Base-by-base conservation (phyloP, 2,113 vertebrate species). In the Apodemus sylvaticus region DNA sequence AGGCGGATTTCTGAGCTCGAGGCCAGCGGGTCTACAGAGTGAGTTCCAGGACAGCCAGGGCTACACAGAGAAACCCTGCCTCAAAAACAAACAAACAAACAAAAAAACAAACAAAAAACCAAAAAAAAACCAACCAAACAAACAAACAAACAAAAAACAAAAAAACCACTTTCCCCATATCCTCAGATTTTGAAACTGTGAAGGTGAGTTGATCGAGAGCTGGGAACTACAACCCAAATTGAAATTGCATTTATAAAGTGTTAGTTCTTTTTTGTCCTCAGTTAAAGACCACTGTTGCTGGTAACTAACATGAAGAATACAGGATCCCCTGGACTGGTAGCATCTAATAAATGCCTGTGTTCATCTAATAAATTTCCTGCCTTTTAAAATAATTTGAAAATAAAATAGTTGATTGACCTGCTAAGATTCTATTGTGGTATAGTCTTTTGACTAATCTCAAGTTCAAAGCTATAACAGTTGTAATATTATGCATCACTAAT, bases 151-250 rank as follows among this genome's bases (percentile, higher is more conserved):
- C n/a, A n/a, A n/a, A n/a, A n/a, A n/a, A n/a, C n/a, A n/a, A n/a
- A n/a, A n/a, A n/a, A n/a, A n/a, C n/a, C 97, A 95, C 73, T 73
- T 89, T 48, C 45, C 45, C 45, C 90, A 93, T 94, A 97, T 98
- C 90, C 97, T 98, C 94, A 95, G 94, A 98, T 95, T 98, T 98
- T 98, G 70, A 98, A 98, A 98, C 98, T 97, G 96, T 95, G 86
- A 91, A 86, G 70, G 4, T 94, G 51, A 64, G 7, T 77, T 93
- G 93, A 90, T 88, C 20, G 39, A 86, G 29, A 79, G 22, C 53
- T n/a, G 26, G 77, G 77, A 92, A 64, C 90, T 92, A 70, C 4
- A 92, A 26, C 26, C 39, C 88, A 66, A 93, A 53, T 17, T 51
- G 55, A 78, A 93, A 79, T 42, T 71, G 53, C 11, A 53, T 53